Evolutionary conservation across 2,797 vertebrate species (phyloP).

Genomic region (Danio jaintianensis): DNA sequence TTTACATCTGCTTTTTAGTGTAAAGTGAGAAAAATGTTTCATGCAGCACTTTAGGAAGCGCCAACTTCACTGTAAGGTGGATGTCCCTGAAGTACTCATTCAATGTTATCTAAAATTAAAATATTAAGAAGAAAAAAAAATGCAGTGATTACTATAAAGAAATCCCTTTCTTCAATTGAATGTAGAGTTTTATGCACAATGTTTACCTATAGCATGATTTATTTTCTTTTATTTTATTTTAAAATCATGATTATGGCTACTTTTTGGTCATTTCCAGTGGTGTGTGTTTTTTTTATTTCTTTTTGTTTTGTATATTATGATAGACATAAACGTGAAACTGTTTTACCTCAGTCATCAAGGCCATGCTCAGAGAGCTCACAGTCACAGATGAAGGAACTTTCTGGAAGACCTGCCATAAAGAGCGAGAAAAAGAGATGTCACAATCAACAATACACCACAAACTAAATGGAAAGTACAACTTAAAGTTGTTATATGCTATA

Average conservation of each 20-base stretch:
- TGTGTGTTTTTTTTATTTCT: too few species aligned
- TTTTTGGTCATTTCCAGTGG: background rate
- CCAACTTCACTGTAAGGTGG: background rate
- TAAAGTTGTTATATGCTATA: background rate
- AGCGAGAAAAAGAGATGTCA: constrained; percentile 26
- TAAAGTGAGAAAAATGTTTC: constrained; percentile 20
- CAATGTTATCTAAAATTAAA: background rate
- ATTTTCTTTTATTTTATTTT: too few species aligned
- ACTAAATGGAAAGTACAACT: background rate
- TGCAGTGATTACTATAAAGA: background rate
- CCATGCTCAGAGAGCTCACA: constrained; percentile 65
- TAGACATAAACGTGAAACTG: constrained; percentile 5
- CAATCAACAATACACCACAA: background rate
- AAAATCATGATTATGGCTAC: background rate
- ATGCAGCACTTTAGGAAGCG: background rate
- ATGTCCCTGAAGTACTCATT: background rate
- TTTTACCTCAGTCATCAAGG: constrained; percentile 75
- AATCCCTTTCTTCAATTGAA: too few species aligned
- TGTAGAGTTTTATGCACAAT: too few species aligned
- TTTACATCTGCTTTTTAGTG: constrained; percentile 31
- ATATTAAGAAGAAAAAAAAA: background rate
- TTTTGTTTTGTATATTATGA: background rate
- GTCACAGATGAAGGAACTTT: constrained; percentile 87
- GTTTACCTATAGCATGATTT: too few species aligned
- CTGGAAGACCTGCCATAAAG: constrained; percentile 78